Conservation (phyloP, 2,797 vertebrate species). For the Stomatorhinus walkeri region DNA sequence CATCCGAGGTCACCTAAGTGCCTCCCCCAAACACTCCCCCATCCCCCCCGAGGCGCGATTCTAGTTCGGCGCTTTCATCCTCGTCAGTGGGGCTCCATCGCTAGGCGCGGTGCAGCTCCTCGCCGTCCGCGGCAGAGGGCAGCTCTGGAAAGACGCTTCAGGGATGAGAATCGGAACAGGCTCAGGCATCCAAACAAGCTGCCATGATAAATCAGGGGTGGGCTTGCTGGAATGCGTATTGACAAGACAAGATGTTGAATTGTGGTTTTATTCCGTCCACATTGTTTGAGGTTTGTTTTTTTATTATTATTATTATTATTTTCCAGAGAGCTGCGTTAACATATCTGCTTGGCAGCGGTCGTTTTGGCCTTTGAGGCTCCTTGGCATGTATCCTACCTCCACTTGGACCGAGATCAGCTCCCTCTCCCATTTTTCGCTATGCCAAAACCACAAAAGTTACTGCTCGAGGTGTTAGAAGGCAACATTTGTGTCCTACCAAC, state of each 20-base stretch:
- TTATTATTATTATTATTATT: neutral
- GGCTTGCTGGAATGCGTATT: neutral
- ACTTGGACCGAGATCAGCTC: constrained; percentile 7
- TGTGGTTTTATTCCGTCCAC: neutral
- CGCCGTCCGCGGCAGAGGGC: neutral
- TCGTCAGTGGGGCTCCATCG: neutral
- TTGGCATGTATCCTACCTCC: neutral
- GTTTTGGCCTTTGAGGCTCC: constrained; percentile 5
- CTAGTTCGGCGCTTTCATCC: neutral
- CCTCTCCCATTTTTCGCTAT: neutral
- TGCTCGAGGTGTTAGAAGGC: constrained; percentile 18
- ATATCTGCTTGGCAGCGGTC: constrained; percentile 16
- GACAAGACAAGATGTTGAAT: neutral
- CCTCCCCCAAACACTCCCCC: neutral
- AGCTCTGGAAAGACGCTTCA: neutral
- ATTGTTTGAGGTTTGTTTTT: neutral
- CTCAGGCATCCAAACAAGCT: neutral
- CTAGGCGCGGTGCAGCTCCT: neutral
- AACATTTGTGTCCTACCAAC: constrained; percentile 18
- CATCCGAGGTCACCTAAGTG: constrained; percentile 14
- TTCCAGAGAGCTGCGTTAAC: constrained; percentile 2
- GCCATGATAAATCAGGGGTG: neutral
- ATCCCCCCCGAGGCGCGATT: neutral
- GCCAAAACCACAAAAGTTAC: neutral
- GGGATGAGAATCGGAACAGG: constrained; percentile 6